A percentile compares a stretch with the other conserved stretches of the same genome.
phyloP scores from a whole-genome alignment of 2,797 vertebrate genomes.

The Notamacropus eugenii region DNA sequence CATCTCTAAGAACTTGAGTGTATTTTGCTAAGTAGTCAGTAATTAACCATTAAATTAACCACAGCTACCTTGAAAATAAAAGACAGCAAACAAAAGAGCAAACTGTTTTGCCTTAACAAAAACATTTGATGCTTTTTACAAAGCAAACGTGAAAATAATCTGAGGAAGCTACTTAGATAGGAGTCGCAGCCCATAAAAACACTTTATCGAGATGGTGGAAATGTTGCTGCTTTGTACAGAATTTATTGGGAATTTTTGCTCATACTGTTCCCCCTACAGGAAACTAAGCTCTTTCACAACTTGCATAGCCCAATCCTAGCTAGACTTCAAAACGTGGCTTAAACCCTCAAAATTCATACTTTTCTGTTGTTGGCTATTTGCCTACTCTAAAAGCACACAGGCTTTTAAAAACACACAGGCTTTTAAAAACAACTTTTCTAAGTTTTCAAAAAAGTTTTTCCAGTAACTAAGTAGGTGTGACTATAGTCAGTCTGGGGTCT shows the following conservation, averaged over 20 bases:
- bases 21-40: neutral
- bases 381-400: neutral
- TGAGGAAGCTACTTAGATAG: constrained; percentile 1
- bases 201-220: constrained; percentile 8
- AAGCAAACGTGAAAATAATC: constrained; percentile 10
- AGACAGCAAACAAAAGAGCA: neutral
- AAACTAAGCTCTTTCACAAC: neutral
- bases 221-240: neutral
- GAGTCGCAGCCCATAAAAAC: neutral
- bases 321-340: neutral
- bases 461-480: neutral
- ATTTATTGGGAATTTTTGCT: neutral
- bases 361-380: neutral
- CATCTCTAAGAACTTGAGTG: neutral
- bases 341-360: neutral
- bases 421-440: neutral
- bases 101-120: neutral
- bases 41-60: neutral
- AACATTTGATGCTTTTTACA: constrained; percentile 8
- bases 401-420: neutral
- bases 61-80: neutral
- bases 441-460: neutral
- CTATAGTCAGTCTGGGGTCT: neutral
- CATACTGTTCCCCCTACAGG: neutral
- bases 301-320: neutral